Evolutionary conservation across 2,113 vertebrate genomes (phyloP).

Genomic region (Isurus oxyrinchus): DNA sequence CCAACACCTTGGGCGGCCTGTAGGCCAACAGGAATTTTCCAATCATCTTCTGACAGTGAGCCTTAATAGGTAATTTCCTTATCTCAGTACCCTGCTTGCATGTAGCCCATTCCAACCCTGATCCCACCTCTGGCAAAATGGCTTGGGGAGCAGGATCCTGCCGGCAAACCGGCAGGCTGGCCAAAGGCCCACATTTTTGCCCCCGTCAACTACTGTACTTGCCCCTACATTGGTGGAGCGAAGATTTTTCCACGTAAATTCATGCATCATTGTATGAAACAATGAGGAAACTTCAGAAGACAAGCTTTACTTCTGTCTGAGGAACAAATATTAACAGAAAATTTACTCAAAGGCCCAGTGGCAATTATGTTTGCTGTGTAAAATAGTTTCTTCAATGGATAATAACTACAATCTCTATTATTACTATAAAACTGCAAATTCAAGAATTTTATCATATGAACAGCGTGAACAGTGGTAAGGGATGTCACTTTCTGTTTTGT

Average conservation of each 20-base stretch:
- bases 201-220: not conserved
- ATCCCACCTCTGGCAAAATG: not conserved
- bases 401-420: not conserved
- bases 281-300: not conserved
- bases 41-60: not conserved
- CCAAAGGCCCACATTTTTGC: not conserved
- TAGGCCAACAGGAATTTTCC: too few species aligned
- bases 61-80: not conserved
- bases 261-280: not conserved
- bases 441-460: not conserved
- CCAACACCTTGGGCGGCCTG: not conserved
- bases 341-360: not conserved
- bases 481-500: slow-evolving; percentile 25
- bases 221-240: too few species aligned
- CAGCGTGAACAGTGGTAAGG: not conserved
- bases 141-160: not conserved
- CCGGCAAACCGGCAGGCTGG: not conserved
- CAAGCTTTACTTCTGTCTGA: not conserved
- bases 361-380: not conserved
- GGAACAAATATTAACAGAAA: not conserved
- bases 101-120: not conserved
- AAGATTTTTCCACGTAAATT: not conserved
- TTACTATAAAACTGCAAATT: not conserved
- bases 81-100: not conserved
- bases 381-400: not conserved